phyloP scores from a whole-genome alignment of 2,113 vertebrate species.

The Apeltes quadracus region DNA sequence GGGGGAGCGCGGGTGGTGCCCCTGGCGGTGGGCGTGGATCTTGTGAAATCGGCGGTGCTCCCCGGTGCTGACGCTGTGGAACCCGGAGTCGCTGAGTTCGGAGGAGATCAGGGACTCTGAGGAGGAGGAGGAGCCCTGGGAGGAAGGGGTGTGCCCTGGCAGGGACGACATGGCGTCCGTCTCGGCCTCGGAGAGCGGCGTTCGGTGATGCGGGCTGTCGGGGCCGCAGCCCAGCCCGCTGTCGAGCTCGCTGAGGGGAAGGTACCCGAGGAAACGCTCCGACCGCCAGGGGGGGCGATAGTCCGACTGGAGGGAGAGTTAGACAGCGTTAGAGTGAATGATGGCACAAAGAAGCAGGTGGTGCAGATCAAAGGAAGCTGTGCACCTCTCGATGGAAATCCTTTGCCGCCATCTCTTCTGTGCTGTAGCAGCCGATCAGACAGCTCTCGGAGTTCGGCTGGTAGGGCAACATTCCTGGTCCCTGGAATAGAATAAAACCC shows the following conservation, averaged over 20 bases:
- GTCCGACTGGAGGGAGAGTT: slow-evolving; percentile 50
- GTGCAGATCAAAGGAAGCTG: background rate
- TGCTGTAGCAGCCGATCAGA: slow-evolving; percentile 74
- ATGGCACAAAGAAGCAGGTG: background rate
- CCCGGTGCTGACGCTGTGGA: slow-evolving; percentile 74
- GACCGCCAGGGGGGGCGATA: slow-evolving; percentile 45
- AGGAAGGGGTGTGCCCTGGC: slow-evolving; percentile 70
- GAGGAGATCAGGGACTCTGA: slow-evolving; percentile 68
- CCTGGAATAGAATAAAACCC: slow-evolving; percentile 35
- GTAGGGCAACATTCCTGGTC: slow-evolving; percentile 59
- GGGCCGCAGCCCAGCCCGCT: slow-evolving; percentile 69
- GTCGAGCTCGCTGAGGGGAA: slow-evolving; percentile 70
- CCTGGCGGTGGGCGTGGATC: slow-evolving; percentile 61
- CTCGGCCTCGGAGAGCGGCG: slow-evolving; percentile 64
- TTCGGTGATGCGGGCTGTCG: slow-evolving; percentile 59
- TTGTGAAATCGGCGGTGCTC: slow-evolving; percentile 72
- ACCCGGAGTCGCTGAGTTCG: slow-evolving; percentile 72
- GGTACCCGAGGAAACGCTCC: slow-evolving; percentile 52
- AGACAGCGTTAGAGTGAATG: background rate
- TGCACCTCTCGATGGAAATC: slow-evolving; percentile 65
- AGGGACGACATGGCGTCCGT: slow-evolving; percentile 66
- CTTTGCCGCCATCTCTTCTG: slow-evolving; percentile 48
- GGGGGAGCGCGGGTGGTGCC: slow-evolving; percentile 57
- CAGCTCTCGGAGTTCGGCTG: slow-evolving; percentile 71
- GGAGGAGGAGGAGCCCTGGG: slow-evolving; percentile 60